Base-by-base conservation (phyloP, 2,113 vertebrate species). In the Albula goreensis region DNA sequence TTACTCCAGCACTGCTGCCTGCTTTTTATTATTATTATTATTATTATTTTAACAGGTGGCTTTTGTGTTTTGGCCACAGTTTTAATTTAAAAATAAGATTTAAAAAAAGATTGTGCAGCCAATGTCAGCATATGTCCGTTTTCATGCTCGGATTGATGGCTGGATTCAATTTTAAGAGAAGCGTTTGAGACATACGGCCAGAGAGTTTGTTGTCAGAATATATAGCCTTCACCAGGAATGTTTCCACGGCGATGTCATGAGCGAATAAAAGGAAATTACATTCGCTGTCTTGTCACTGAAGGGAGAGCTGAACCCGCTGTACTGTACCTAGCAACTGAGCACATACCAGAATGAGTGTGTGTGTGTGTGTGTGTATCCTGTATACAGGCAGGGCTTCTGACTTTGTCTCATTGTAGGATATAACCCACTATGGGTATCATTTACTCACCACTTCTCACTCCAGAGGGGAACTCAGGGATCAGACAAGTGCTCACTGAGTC, bases 361-460 rank as follows among this genome's bases (percentile, higher is more conserved):
- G 17, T 15, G 17, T 15, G 60, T 63, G 17, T 63, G 60, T 63
- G 53, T 56, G 53, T 12, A 12, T 56, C 1, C 7, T 63, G 17
- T 63, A 19, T 19, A 19, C n/a, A 31, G 25, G 22, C 17, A 74
- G 53, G 53, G 80, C 82, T 66, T 52, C 83, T 85, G 87, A 56
- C 81, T 74, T 82, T 81, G 83, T 80, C 85, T 78, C 86, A 41
- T 25, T 48, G 56, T 82, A n/a, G 41, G 49, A 51, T 86, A 81
- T 60, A 77, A 89, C 85, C 85, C 89, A 87, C 89, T 84, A 86
- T 63, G 85, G 88, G 84, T 84, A 66, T 57, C 56, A 80, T 87
- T 85, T 90, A 89, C 88, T 91, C 86, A 82, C 80, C 87, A 87
- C 86, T 88, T 86, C 89, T 81, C 88, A 88, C 85, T 88, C 88